Conservation (phyloP, 2,888 invertebrate species). For the Cryptocephalus primarius region DNA sequence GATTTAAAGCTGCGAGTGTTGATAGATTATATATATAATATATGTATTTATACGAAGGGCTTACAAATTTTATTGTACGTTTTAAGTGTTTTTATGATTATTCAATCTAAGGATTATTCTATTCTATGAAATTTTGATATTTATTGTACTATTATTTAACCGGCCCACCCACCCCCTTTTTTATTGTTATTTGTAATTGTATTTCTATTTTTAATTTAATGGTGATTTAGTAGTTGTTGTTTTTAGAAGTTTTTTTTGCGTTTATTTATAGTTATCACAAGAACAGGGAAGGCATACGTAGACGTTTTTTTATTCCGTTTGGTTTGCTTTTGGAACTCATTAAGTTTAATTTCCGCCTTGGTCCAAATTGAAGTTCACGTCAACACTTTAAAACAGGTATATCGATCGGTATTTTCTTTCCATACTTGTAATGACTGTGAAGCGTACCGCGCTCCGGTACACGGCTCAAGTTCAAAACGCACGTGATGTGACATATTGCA, state of each 20-base stretch:
- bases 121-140: slow-evolving; percentile 14
- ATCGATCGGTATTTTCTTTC: no score
- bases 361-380: no score
- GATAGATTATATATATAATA: no score
- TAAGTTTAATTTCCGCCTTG: no score
- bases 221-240: slow-evolving; percentile 25
- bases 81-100: slow-evolving; percentile 20
- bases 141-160: slow-evolving; percentile 20
- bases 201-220: slow-evolving; percentile 26
- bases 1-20: no score
- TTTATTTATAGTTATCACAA: slow-evolving; percentile 17
- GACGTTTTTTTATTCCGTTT: background rate
- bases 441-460: slow-evolving; percentile 9
- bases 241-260: slow-evolving; percentile 19
- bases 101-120: slow-evolving; percentile 18
- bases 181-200: slow-evolving; percentile 26
- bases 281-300: background rate
- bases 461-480: slow-evolving; percentile 28
- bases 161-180: slow-evolving; percentile 8
- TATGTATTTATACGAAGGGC: slow-evolving; percentile 15
- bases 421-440: slow-evolving; percentile 16
- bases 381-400: no score
- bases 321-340: no score
- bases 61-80: slow-evolving; percentile 23
- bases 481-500: slow-evolving; percentile 25